phyloP scores from a whole-genome alignment of 2,797 vertebrate species.

The Liparis tanakae region DNA sequence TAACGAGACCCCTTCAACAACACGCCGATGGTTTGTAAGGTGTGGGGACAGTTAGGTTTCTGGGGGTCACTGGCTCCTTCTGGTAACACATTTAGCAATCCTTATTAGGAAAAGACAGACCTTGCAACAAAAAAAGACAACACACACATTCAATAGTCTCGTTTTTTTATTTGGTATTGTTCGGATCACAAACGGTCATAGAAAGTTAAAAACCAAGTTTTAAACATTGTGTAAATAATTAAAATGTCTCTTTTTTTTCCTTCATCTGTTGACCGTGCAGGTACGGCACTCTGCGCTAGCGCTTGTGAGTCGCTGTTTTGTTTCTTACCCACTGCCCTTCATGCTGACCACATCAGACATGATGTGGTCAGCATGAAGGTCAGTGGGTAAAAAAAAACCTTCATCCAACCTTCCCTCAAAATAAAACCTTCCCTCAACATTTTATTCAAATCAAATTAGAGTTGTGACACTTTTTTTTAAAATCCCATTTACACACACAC shows the following conservation, averaged over 20 bases:
- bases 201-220: constrained; percentile 45
- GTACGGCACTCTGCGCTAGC: not conserved
- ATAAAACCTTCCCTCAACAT: constrained; percentile 26
- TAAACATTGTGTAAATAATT: constrained; percentile 23
- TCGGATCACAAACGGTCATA: constrained; percentile 46
- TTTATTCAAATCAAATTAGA: constrained; percentile 32
- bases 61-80: not conserved
- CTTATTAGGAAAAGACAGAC: not conserved
- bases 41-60: constrained; percentile 13
- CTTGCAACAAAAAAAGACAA: not conserved
- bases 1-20: not conserved
- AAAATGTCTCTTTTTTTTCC: not conserved
- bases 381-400: too few species aligned
- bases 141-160: constrained; percentile 13
- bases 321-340: constrained; percentile 5
- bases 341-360: not conserved
- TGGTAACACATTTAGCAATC: constrained; percentile 1
- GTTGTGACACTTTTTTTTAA: not conserved
- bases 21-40: not conserved
- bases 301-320: constrained; percentile 3
- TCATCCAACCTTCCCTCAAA: constrained; percentile 22
- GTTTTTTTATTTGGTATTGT: constrained; percentile 61
- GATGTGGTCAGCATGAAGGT: constrained; percentile 46
- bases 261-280: not conserved
- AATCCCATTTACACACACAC: constrained; percentile 29